Evolutionary conservation across 2,797 vertebrate genomes (phyloP).

Genomic region (Pangasius mekongensis): DNA sequence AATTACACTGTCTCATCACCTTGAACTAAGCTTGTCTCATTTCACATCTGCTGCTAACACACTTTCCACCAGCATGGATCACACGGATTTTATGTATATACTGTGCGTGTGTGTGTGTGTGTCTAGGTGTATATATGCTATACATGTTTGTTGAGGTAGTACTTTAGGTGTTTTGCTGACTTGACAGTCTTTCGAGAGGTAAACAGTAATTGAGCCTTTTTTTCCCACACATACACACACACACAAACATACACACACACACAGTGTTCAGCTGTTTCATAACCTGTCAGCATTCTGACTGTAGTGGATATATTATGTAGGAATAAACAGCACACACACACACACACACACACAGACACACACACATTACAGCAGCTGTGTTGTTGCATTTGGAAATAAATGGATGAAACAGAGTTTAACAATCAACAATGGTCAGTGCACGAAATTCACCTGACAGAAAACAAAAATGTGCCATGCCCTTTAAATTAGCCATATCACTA

Average conservation of each 20-base stretch:
- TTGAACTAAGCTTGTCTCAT: conserved; percentile 42
- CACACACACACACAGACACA: not conserved
- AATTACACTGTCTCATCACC: conserved; percentile 29
- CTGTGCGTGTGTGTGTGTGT: conserved; percentile 28
- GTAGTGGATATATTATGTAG: too few species aligned
- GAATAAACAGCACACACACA: not conserved
- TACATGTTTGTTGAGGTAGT: not conserved
- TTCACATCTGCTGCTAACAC: conserved; percentile 54
- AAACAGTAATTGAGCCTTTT: conserved; percentile 4
- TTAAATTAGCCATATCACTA: not conserved
- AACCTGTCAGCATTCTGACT: too few species aligned
- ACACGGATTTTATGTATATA: conserved; percentile 5
- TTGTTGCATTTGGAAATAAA: not conserved
- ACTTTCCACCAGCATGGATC: conserved; percentile 48
- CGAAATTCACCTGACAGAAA: not conserved
- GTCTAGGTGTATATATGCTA: conserved; percentile 50
- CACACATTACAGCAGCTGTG: not conserved
- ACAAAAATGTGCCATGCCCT: not conserved
- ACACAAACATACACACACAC: not conserved
- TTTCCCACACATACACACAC: conserved; percentile 22
- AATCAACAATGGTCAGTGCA: not conserved
- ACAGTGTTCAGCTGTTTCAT: not conserved
- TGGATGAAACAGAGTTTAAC: not conserved
- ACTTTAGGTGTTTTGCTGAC: conserved; percentile 43
- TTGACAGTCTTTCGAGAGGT: conserved; percentile 38